Conservation (phyloP, 2,797 vertebrate genomes). For the Microctenopoma stevenorrisi region DNA sequence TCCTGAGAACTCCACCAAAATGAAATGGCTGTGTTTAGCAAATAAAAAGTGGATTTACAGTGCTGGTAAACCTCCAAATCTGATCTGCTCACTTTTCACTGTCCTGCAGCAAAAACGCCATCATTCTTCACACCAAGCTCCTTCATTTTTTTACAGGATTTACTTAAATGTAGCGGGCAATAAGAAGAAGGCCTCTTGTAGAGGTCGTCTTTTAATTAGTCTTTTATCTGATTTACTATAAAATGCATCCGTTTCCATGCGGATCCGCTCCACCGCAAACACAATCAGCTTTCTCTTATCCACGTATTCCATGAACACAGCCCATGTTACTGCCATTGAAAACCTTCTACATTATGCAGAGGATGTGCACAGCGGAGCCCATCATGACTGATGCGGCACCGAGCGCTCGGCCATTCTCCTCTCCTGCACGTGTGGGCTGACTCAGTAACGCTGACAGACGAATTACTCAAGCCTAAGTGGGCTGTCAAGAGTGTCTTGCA, state of each 20-base stretch:
- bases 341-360: conserved; percentile 69
- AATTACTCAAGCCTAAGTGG: conserved; percentile 78
- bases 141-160: neutral
- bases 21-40: neutral
- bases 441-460: conserved; percentile 66
- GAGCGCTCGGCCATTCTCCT: conserved; percentile 28
- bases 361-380: conserved; percentile 36
- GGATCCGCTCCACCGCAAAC: conserved; percentile 31
- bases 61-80: neutral
- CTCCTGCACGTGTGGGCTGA: conserved; percentile 29
- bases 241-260: conserved; percentile 46
- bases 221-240: conserved; percentile 36
- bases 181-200: no score
- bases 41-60: neutral
- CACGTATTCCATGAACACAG: conserved; percentile 44
- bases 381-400: conserved; percentile 60
- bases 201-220: conserved; percentile 15
- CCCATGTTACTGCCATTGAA: conserved; percentile 47
- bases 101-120: neutral
- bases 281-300: conserved; percentile 53
- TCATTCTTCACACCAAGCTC: no score
- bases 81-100: neutral
- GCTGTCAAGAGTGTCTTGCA: conserved; percentile 65
- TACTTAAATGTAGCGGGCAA: neutral
- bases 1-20: no score